A percentile compares a stretch with the other conserved stretches of the same genome.
Conservation (phyloP, 2,797 vertebrate species). For the Helostoma temminkii region DNA sequence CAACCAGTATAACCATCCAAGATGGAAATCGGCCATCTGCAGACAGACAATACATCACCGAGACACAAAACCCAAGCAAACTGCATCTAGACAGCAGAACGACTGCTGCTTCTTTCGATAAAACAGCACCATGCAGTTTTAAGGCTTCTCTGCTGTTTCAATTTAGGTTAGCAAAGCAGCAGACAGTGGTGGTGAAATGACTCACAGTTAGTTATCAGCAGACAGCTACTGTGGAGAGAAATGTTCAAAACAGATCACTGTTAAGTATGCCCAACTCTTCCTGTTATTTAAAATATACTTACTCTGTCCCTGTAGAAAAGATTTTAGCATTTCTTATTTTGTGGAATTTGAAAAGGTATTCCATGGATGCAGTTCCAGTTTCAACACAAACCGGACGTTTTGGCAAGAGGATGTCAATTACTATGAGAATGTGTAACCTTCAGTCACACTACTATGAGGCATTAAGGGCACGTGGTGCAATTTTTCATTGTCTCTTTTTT, state of each 20-base stretch:
- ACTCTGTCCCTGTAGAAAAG: conserved; percentile 10
- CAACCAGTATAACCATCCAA: conserved; percentile 68
- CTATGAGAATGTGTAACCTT: conserved; percentile 38
- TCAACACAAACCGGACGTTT: conserved; percentile 34
- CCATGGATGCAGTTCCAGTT: conserved; percentile 28
- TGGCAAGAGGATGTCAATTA: conserved; percentile 42
- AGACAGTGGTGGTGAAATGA: conserved; percentile 64
- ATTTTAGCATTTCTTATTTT: conserved; percentile 23
- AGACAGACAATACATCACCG: conserved; percentile 65
- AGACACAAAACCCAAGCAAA: conserved; percentile 44
- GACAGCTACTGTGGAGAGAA: conserved; percentile 32
- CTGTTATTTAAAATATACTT: conserved; percentile 35
- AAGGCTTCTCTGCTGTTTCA: conserved; percentile 64
- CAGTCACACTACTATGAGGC: background rate
- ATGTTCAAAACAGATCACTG: conserved; percentile 10
- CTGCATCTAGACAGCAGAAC: conserved; percentile 25
- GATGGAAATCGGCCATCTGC: conserved; percentile 65
- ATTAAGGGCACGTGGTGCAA: background rate
- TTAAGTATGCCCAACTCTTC: conserved; percentile 24
- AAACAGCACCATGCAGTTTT: conserved; percentile 51
- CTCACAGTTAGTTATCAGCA: conserved; percentile 57
- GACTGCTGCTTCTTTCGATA: conserved; percentile 60
- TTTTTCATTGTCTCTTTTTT: background rate
- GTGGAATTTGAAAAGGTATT: conserved; percentile 34
- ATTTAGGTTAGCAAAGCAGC: conserved; percentile 57